Evolutionary conservation across 2,797 vertebrate genomes (phyloP).

Genomic region (Notoglanidium macrostoma): DNA sequence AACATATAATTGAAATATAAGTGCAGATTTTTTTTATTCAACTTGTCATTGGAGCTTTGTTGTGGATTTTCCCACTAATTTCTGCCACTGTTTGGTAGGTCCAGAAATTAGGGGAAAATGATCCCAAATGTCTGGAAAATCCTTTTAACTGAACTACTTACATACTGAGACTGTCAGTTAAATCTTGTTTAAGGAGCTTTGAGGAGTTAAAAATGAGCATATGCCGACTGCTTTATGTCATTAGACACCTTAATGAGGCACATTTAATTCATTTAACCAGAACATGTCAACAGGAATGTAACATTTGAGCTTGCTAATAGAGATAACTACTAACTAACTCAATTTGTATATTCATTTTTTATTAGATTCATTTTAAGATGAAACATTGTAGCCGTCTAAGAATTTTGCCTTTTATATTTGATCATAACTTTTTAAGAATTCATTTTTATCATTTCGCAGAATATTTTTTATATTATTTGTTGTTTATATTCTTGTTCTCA

Average conservation of each 20-base stretch:
- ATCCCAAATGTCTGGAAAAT: not conserved
- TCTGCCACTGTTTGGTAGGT: too few species aligned
- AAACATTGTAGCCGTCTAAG: not conserved
- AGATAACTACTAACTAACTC: not conserved
- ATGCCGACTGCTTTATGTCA: not conserved
- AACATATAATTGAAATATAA: not conserved
- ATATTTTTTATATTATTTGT: not conserved
- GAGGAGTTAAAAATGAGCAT: not conserved
- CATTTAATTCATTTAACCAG: not conserved
- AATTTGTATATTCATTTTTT: not conserved
- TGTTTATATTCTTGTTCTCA: too few species aligned
- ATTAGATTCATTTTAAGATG: not conserved
- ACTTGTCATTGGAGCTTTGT: not conserved
- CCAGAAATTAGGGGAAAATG: too few species aligned
- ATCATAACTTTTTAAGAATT: not conserved
- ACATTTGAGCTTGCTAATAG: not conserved
- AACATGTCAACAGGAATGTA: not conserved
- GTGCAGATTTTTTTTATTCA: not conserved
- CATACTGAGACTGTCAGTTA: not conserved
- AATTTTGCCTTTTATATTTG: not conserved
- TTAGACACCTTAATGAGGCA: conserved; percentile 1
- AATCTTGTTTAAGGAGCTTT: not conserved
- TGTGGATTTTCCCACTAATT: not conserved
- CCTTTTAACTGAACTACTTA: too few species aligned
- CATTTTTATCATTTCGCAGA: not conserved